phyloP scores from a whole-genome alignment of 2,113 vertebrate genomes.

The Bagarius yarrelli region DNA sequence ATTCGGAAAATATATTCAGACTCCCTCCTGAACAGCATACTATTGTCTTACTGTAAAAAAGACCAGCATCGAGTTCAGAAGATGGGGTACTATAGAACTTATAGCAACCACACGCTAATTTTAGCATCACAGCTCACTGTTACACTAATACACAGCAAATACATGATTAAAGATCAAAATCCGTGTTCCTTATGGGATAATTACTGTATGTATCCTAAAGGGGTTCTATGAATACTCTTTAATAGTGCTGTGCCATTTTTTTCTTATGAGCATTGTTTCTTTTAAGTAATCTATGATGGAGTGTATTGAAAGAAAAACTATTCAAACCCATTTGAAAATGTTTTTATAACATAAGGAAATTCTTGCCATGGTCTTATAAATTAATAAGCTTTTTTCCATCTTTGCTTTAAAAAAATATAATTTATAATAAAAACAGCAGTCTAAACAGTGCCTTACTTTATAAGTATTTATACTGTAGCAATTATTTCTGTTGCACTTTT shows the following conservation, averaged over 20 bases:
- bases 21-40: background rate
- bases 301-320: background rate
- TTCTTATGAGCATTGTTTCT: background rate
- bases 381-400: too few species aligned
- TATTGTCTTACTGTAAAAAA: background rate
- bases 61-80: background rate
- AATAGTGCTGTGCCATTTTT: too few species aligned
- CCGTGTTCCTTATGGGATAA: background rate
- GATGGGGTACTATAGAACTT: background rate
- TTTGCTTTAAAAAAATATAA: too few species aligned
- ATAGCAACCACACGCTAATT: background rate
- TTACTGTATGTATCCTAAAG: background rate
- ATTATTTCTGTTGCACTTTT: too few species aligned
- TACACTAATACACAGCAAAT: background rate
- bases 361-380: too few species aligned
- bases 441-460: too few species aligned
- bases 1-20: background rate
- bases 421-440: too few species aligned
- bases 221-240: background rate
- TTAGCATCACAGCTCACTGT: background rate
- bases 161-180: background rate
- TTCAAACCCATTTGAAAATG: background rate
- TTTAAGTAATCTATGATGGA: background rate
- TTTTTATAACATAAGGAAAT: background rate
- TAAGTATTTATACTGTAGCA: too few species aligned